phyloP scores from a whole-genome alignment of 1,140 invertebrate species.

The Adelges cooleyi region DNA sequence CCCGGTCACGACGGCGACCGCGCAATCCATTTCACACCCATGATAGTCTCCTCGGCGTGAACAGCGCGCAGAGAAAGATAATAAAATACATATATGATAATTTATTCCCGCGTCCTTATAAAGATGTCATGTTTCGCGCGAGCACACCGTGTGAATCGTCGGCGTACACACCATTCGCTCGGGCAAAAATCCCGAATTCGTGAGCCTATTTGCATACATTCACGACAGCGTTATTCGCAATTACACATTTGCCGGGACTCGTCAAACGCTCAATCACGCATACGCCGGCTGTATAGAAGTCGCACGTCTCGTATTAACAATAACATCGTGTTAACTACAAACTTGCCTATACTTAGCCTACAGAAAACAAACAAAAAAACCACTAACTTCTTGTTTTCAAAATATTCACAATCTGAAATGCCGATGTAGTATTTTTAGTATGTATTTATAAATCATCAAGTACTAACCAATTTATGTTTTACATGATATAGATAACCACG shows the following conservation, averaged over 20 bases:
- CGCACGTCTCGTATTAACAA: too few relatives aligned
- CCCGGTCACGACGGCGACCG: conserved; percentile 18
- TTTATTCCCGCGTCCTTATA: conserved; percentile 13
- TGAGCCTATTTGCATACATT: not conserved
- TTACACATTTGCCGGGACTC: conserved; percentile 10
- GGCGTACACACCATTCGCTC: not conserved
- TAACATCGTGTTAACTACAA: too few relatives aligned
- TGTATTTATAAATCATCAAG: too few relatives aligned
- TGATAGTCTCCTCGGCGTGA: too few relatives aligned
- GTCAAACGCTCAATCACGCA: too few relatives aligned
- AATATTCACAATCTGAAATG: too few relatives aligned
- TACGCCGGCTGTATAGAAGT: too few relatives aligned
- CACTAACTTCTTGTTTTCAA: too few relatives aligned
- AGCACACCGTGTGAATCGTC: not conserved
- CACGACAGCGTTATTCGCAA: not conserved
- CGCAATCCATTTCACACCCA: conserved; percentile 23
- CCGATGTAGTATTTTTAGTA: too few relatives aligned
- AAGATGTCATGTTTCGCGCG: conserved; percentile 7
- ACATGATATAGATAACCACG: not conserved
- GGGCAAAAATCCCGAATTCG: not conserved
- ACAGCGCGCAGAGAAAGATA: not conserved
- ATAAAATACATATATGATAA: not conserved
- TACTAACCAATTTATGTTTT: too few relatives aligned
- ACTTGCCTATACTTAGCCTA: too few relatives aligned
- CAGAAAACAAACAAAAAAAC: too few relatives aligned